Evolutionary conservation across 2,888 invertebrate species (phyloP).

Genomic region (Monoplex corrugatus): DNA sequence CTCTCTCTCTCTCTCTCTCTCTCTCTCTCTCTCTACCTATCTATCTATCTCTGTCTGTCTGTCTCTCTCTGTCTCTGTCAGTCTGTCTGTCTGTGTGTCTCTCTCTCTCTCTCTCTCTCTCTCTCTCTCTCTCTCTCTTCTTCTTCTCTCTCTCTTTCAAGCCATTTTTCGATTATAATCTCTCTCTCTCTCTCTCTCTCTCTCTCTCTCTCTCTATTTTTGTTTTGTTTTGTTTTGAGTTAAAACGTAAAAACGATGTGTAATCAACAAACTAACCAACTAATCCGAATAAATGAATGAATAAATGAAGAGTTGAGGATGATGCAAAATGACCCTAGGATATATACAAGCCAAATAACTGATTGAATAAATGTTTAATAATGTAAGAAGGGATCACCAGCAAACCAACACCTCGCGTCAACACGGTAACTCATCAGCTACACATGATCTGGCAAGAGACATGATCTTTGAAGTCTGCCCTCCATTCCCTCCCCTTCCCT

Average conservation of each 20-base stretch:
- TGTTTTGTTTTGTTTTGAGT: not conserved
- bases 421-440: too few relatives aligned
- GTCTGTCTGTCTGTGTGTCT: not conserved
- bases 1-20: not conserved
- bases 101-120: conserved; percentile 2
- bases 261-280: too few relatives aligned
- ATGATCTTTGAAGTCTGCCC: too few relatives aligned
- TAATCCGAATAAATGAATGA: not conserved
- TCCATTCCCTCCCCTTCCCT: too few relatives aligned
- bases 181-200: not conserved
- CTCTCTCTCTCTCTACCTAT: not conserved
- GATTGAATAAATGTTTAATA: too few relatives aligned
- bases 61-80: not conserved
- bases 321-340: too few relatives aligned
- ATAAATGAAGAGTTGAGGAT: not conserved
- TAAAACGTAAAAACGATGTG: too few relatives aligned
- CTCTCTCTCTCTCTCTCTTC: not conserved
- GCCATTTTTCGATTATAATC: not conserved
- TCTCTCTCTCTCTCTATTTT: not conserved
- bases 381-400: too few relatives aligned
- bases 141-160: not conserved
- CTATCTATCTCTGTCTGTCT: not conserved
- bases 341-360: too few relatives aligned
- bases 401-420: too few relatives aligned
- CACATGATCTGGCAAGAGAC: too few relatives aligned